A percentile compares a stretch with the other conserved stretches of the same genome.
Evolutionary conservation across 2,797 vertebrate genomes (phyloP).

Genomic region (Muraenolepis orangiensis): DNA sequence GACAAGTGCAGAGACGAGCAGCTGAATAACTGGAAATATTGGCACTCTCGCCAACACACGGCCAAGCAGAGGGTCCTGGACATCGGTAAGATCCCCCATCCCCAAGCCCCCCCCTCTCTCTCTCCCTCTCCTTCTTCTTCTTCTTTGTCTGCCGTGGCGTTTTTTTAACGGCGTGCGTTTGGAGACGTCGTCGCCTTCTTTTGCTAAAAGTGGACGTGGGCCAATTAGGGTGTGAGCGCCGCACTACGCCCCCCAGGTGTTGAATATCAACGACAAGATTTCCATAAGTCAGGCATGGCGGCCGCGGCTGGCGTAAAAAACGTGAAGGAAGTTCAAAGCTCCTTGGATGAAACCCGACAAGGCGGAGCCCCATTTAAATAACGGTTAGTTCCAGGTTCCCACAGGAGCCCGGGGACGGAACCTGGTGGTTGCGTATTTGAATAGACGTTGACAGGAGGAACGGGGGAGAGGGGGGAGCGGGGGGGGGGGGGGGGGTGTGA

Average conservation of each 20-base stretch:
- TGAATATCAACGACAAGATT: neutral
- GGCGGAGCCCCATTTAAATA: constrained; percentile 62
- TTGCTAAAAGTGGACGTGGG: neutral
- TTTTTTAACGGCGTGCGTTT: neutral
- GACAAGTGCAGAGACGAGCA: constrained; percentile 95
- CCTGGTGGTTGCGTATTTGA: constrained; percentile 49
- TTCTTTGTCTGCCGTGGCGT: neutral
- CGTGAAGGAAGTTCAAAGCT: constrained; percentile 18
- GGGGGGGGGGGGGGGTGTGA: constrained; percentile 64
- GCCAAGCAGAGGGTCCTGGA: constrained; percentile 96
- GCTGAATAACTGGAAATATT: constrained; percentile 98
- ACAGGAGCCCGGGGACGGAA: constrained; percentile 38
- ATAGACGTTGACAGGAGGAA: constrained; percentile 56
- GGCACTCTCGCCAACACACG: constrained; percentile 96
- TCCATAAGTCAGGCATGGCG: neutral
- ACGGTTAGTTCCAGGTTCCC: constrained; percentile 65
- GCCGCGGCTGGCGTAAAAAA: constrained; percentile 29
- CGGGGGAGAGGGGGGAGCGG: constrained; percentile 63
- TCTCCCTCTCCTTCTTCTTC: no score
- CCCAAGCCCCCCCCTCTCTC: no score
- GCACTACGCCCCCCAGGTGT: neutral
- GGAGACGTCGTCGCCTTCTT: neutral
- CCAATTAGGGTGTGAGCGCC: neutral
- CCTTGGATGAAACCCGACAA: constrained; percentile 45
- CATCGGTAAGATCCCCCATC: constrained; percentile 79